phyloP scores from a whole-genome alignment of 2,113 vertebrate species.

The Aphyosemion australe region DNA sequence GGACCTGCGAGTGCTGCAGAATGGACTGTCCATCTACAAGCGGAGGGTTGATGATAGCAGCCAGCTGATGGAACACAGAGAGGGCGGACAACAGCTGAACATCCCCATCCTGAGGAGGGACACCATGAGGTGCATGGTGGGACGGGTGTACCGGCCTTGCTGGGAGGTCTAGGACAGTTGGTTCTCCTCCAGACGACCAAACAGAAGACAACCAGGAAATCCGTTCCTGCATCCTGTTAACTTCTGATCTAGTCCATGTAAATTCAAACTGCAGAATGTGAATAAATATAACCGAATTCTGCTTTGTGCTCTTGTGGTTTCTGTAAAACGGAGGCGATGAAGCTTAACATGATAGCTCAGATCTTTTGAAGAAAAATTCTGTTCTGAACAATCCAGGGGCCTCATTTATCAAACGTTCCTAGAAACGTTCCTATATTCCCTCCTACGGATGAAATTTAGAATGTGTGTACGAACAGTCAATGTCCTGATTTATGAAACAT shows the following conservation, averaged over 20 bases:
- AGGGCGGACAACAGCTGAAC: slow-evolving; percentile 45
- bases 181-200: not conserved
- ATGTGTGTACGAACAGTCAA: too few species aligned
- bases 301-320: slow-evolving; percentile 13
- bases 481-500: too few species aligned
- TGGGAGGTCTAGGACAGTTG: slow-evolving; percentile 75
- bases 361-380: too few species aligned
- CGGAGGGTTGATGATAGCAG: slow-evolving; percentile 48
- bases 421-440: too few species aligned
- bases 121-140: slow-evolving; percentile 84
- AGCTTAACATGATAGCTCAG: too few species aligned
- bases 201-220: slow-evolving; percentile 1
- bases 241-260: slow-evolving; percentile 38
- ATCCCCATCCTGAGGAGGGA: slow-evolving; percentile 76
- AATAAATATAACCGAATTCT: slow-evolving; percentile 64
- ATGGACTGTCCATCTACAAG: slow-evolving; percentile 57
- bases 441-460: too few species aligned
- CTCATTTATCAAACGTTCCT: too few species aligned
- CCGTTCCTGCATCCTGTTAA: slow-evolving; percentile 9
- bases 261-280: slow-evolving; percentile 22
- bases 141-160: slow-evolving; percentile 82
- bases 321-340: not conserved
- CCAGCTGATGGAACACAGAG: slow-evolving; percentile 54
- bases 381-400: too few species aligned
- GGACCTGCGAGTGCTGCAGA: slow-evolving; percentile 57